Conservation (phyloP, 2,113 vertebrate species). For the Rana temporaria region DNA sequence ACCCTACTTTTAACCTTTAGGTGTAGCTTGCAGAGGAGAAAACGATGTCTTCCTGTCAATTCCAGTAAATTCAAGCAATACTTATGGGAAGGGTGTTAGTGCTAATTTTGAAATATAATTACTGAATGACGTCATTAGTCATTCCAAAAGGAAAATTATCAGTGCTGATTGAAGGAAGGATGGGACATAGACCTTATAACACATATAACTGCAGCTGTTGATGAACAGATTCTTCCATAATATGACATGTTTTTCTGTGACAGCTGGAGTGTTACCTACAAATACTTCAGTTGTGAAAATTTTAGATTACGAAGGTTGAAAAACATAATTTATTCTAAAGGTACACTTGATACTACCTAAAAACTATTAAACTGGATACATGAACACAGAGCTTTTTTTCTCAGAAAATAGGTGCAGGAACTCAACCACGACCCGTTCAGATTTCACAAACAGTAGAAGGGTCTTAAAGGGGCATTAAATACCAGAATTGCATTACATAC, state of each 20-base stretch:
- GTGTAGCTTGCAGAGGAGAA: not conserved
- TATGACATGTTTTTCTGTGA: not conserved
- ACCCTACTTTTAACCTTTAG: not conserved
- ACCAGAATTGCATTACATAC: too few species aligned
- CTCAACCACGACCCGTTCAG: too few species aligned
- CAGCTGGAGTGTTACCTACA: not conserved
- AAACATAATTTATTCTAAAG: too few species aligned
- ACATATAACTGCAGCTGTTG: not conserved
- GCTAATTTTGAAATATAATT: not conserved
- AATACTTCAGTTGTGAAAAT: too few species aligned
- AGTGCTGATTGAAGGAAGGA: not conserved
- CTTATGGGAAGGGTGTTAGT: not conserved
- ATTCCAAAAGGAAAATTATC: not conserved
- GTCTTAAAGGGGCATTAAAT: too few species aligned
- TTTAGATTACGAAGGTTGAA: too few species aligned
- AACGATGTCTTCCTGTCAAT: not conserved
- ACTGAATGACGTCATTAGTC: conserved; percentile 10
- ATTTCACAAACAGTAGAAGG: too few species aligned
- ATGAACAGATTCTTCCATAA: not conserved
- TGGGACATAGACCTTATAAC: not conserved
- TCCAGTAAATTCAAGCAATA: not conserved
- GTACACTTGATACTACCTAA: too few species aligned
- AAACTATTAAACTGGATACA: too few species aligned
- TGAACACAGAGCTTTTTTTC: too few species aligned
- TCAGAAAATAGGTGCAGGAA: too few species aligned